Base-by-base conservation (phyloP, 2,888 invertebrate genomes). In the Electrophaes corylata region DNA sequence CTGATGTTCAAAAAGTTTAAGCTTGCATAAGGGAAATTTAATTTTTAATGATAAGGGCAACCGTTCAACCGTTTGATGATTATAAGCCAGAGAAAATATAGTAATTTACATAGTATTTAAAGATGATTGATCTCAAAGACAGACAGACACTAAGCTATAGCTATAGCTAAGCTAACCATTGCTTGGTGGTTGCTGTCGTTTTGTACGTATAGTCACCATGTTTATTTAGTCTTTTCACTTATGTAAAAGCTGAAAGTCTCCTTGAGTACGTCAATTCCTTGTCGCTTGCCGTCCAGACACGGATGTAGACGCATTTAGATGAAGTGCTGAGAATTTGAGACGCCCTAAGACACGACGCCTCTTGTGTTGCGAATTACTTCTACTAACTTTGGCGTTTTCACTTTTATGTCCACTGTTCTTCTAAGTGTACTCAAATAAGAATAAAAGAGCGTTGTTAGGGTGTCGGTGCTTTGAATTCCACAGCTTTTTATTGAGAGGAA, bases 231-330 rank as follows among this genome's bases (percentile, higher is more conserved):
- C 5, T 11, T 31, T 31, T 31, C 31, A 6, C 11, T 1, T 14
- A 12, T 5, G 16, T 16, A 2, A 40, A 40, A 19, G 39, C 2
- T 5, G 16, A 18, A 11, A 18, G 16, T 16, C 39, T 43, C 44
- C 48, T 58, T 67, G 44, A 62, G 53, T 65, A 44, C 64, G 63
- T 54, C 46, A 57, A 40, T 19, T 18, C 2, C 23, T 19, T 20
- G 33, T 35, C 61, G 73, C 23, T 19, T 20, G 33, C 46, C 61
- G 73, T 70, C 66, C 73, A 83, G 81, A 83, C 82, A 79, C 83
- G 86, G 83, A 84, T 86, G 83, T 81, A 71, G 81, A 83, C 79
- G 68, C 74, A 85, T 83, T 88, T 88, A 89, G 88, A 64, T 78
- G 65, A 71, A 65, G 66, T 67, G 66, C 62, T 64, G 70, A 77